Percentiles rank a stretch among this genome's conserved stretches.
Conservation (phyloP, 1,140 invertebrate genomes). For the Spodoptera frugiperda region DNA sequence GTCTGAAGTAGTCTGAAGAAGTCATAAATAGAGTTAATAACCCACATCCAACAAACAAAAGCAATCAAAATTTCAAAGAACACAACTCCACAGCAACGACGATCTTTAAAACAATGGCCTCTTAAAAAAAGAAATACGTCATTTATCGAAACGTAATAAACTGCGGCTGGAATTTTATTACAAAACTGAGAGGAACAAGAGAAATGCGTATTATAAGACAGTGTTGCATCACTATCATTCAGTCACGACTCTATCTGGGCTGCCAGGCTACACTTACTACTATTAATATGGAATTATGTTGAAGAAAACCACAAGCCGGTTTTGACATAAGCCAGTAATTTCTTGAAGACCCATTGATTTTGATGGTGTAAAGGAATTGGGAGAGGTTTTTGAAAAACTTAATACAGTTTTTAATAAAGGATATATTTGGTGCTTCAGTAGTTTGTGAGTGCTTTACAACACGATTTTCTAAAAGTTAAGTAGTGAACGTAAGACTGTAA, state of each 20-base stretch:
- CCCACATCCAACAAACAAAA: too few species aligned
- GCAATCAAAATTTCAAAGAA: too few species aligned
- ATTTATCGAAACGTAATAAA: too few species aligned
- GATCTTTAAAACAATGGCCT: not conserved
- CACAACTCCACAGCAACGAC: too few species aligned
- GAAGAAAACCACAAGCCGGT: slow-evolving; percentile 59
- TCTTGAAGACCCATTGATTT: not conserved
- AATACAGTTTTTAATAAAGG: not conserved
- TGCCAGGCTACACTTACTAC: slow-evolving; percentile 59
- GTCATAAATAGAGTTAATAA: too few species aligned
- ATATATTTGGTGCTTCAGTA: too few species aligned
- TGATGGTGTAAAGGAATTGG: not conserved
- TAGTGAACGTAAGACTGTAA: too few species aligned
- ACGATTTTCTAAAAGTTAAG: too few species aligned
- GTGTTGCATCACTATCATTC: slow-evolving; percentile 65
- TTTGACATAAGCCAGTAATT: slow-evolving; percentile 52
- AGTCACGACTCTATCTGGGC: slow-evolving; percentile 70
- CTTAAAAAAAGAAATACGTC: not conserved
- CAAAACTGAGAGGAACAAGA: slow-evolving; percentile 34
- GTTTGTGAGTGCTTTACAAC: too few species aligned
- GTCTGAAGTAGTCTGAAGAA: too few species aligned
- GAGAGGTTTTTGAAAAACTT: not conserved
- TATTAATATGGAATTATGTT: slow-evolving; percentile 70
- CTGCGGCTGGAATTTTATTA: slow-evolving; percentile 28
- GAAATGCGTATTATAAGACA: slow-evolving; percentile 31